Base-by-base conservation (phyloP, 2,888 invertebrate species). In the Frankliniella intonsa region DNA sequence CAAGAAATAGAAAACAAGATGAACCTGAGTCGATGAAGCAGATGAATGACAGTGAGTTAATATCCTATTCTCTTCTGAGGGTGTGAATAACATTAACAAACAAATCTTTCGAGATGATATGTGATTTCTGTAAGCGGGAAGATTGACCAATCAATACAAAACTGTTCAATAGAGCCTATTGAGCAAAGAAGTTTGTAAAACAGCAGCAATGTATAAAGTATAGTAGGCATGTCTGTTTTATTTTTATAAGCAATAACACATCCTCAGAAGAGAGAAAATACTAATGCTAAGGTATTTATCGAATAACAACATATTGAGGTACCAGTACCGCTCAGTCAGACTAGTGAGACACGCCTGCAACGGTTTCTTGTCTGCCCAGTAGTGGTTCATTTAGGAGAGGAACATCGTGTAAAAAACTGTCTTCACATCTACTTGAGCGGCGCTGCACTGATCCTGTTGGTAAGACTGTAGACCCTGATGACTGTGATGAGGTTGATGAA, bases 381-480 rank as follows among this genome's bases (percentile, higher is more conserved):
- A 76, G 69, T 76, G 69, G 69, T 76, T 76, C 69, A 76, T 76
- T 76, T 76, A 76, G 25, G 12, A 76, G 69, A 1, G 69, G 69
- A 22, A 76, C 69, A 12, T 76, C 69, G 25, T 76, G 69, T 25
- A 76, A 76, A 76, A 25, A 76, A 76, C 25, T 76, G 69, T 76
- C 69, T 25, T 76, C 69, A 76, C 69, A 76, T 76, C 69, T 76
- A 76, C 69, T 76, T 76, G 69, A 76, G 69, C 69, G 69, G 25
- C 69, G 69, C 25, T 76, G 69, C 25, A 76, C 69, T 25, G 69
- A 69, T 65, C 19, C 9, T 69, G 69, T 25, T 25, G 69, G 69
- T 76, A 76, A 76, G 25, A 22, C 69, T 11, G 69, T 22, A 25
- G 69, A 76, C 9, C 69, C 69, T 76, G 69, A n/a, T 76, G 69